phyloP scores from a whole-genome alignment of 1,140 invertebrate species.

The Anoplolepis gracilipes region DNA sequence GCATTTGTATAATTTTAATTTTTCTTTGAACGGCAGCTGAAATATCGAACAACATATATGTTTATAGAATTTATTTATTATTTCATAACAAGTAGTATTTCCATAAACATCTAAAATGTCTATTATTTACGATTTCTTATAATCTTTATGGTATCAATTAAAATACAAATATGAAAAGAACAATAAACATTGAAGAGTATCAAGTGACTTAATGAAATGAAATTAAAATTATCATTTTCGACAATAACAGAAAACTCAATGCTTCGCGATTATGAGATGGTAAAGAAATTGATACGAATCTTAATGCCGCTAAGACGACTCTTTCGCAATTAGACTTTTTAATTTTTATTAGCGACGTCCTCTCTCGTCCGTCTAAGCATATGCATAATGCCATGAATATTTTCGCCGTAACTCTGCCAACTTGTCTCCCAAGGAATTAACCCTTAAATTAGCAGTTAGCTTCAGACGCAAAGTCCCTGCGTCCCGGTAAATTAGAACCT shows the following conservation, averaged over 20 bases:
- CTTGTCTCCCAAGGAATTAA: constrained; percentile 87
- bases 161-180: neutral
- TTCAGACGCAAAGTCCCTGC: constrained; percentile 84
- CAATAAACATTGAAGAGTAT: neutral
- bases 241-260: constrained; percentile 27
- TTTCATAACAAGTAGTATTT: neutral
- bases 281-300: constrained; percentile 69
- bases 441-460: constrained; percentile 86
- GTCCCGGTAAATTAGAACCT: constrained; percentile 84
- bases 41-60: neutral
- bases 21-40: neutral
- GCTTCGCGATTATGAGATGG: neutral
- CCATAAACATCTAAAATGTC: neutral
- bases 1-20: constrained; percentile 26
- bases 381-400: constrained; percentile 87
- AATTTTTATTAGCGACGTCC: constrained; percentile 85
- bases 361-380: constrained; percentile 82
- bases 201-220: neutral
- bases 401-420: constrained; percentile 86
- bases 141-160: constrained; percentile 6
- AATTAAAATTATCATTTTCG: constrained; percentile 15
- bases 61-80: neutral
- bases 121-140: neutral
- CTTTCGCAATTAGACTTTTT: constrained; percentile 86
- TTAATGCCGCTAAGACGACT: constrained; percentile 71